phyloP scores from a whole-genome alignment of 2,113 vertebrate genomes.

The Trochalopteron elliotii region DNA sequence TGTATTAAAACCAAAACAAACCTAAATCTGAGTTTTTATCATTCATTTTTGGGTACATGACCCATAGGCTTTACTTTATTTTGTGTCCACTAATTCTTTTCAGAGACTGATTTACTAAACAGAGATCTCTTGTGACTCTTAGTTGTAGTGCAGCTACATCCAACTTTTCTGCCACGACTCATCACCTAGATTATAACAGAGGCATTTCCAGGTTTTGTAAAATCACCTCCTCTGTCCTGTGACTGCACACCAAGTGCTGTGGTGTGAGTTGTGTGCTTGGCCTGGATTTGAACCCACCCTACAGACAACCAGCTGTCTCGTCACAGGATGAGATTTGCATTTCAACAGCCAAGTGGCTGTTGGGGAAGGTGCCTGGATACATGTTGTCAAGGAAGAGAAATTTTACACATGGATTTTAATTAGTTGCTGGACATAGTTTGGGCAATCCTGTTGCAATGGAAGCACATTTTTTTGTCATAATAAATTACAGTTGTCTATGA shows the following conservation, averaged over 20 bases:
- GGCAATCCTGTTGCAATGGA: not conserved
- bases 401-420: not conserved
- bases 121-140: not conserved
- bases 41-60: not conserved
- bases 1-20: not conserved
- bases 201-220: not conserved
- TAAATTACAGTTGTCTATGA: not conserved
- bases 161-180: not conserved
- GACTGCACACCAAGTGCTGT: not conserved
- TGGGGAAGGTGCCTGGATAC: not conserved
- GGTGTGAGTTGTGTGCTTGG: not conserved
- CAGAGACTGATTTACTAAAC: not conserved
- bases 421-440: not conserved
- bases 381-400: not conserved
- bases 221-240: not conserved
- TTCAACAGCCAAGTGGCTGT: not conserved
- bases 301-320: not conserved
- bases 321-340: not conserved
- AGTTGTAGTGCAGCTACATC: not conserved
- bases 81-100: not conserved
- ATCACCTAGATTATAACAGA: not conserved
- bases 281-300: not conserved
- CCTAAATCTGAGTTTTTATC: not conserved
- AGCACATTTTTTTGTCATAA: not conserved
- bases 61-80: not conserved